Evolutionary conservation across 2,113 vertebrate species (phyloP).

Genomic region (Datnioides undecimradiatus): DNA sequence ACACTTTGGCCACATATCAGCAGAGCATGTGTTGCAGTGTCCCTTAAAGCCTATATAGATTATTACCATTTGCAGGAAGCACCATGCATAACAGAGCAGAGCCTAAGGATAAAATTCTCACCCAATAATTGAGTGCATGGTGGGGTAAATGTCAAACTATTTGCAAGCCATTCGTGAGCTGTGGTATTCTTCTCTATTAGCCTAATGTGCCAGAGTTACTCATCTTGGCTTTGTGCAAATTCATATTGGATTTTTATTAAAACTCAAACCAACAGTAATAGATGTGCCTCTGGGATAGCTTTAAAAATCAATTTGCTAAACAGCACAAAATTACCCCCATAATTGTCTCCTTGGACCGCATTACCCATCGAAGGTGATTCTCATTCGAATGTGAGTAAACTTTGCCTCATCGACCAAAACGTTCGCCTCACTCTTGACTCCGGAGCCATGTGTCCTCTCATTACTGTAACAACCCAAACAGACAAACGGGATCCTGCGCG

Average conservation of each 20-base stretch:
- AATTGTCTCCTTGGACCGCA: slow-evolving; percentile 76
- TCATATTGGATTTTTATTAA: slow-evolving; percentile 85
- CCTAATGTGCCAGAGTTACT: slow-evolving; percentile 72
- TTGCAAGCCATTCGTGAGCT: slow-evolving; percentile 64
- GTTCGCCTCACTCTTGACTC: slow-evolving; percentile 36
- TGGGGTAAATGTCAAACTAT: slow-evolving; percentile 79
- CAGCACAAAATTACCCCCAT: slow-evolving; percentile 76
- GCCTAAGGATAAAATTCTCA: slow-evolving; percentile 64
- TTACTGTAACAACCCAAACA: slow-evolving; percentile 57
- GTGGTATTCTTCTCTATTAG: slow-evolving; percentile 77
- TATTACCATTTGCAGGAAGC: slow-evolving; percentile 63
- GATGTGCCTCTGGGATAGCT: slow-evolving; percentile 78
- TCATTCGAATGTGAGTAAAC: slow-evolving; percentile 64
- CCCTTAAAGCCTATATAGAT: slow-evolving; percentile 64
- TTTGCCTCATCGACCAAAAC: slow-evolving; percentile 43
- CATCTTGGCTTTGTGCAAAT: slow-evolving; percentile 78
- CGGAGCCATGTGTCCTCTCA: slow-evolving; percentile 25
- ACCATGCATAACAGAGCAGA: slow-evolving; percentile 56
- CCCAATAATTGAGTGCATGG: slow-evolving; percentile 71
- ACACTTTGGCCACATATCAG: slow-evolving; percentile 52
- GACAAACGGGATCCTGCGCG: slow-evolving; percentile 37
- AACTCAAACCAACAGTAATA: slow-evolving; percentile 79
- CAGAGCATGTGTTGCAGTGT: slow-evolving; percentile 43
- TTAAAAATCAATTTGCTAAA: slow-evolving; percentile 85
- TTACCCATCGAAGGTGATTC: slow-evolving; percentile 76